These are phyloP conservation scores for Calliopum simillimum DNA, from an alignment of 2,888 invertebrate species.

Conservation along the genomic window DNA sequence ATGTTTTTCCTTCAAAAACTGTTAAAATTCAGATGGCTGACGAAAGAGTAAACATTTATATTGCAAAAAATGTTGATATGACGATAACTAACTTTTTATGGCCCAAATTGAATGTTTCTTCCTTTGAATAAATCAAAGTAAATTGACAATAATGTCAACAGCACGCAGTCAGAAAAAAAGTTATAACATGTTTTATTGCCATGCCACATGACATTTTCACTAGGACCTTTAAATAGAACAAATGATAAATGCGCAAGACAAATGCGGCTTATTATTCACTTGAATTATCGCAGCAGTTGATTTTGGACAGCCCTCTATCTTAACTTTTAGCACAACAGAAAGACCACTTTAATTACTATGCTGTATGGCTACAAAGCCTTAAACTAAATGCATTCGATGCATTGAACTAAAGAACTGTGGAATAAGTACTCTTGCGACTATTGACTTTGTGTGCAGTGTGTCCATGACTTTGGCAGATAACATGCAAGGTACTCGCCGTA, in stretches of 20 bases:
- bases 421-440: too few species aligned
- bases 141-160: constrained; percentile 9
- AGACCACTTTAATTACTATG: constrained; percentile 24
- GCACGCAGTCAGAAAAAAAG: not conserved
- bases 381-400: constrained; percentile 10
- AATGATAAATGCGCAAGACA: constrained; percentile 7
- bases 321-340: too few species aligned
- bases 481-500: not conserved
- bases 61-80: too few species aligned
- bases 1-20: too few species aligned
- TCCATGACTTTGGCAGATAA: not conserved
- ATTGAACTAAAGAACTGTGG: constrained; percentile 15
- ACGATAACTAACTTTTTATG: too few species aligned
- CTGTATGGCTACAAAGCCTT: constrained; percentile 17
- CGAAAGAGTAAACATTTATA: too few species aligned
- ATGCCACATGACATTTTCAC: constrained; percentile 6
- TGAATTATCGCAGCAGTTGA: constrained; percentile 15
- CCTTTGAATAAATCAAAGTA: not conserved
- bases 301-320: not conserved
- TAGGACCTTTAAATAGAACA: not conserved
- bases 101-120: too few species aligned
- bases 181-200: constrained; percentile 26
- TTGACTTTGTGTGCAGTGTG: not conserved
- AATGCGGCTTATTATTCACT: not conserved
- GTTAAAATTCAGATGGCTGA: too few species aligned